These are phyloP conservation scores for Pungitius pungitius DNA, from an alignment of 2,113 vertebrate genomes.

Conservation along the genomic window DNA sequence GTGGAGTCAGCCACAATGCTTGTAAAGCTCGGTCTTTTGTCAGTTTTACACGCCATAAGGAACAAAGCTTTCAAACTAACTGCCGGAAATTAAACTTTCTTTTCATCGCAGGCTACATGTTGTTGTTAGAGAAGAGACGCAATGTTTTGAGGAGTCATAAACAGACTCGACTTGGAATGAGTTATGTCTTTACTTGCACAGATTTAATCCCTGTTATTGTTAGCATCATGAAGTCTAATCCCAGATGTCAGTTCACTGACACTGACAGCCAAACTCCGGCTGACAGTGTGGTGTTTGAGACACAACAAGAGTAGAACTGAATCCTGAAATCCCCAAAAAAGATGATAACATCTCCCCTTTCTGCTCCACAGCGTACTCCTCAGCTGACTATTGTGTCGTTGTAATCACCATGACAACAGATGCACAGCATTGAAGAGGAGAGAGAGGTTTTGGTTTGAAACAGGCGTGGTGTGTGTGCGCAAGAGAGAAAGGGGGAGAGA, in stretches of 20 bases:
- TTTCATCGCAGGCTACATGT: neutral
- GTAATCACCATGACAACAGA: constrained; percentile 56
- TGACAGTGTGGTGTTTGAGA: neutral
- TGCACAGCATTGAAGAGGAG: constrained; percentile 57
- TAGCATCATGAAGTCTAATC: constrained; percentile 17
- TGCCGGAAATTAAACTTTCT: constrained; percentile 26
- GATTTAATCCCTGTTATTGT: constrained; percentile 19
- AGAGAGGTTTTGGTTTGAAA: constrained; percentile 62
- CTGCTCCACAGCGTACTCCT: constrained; percentile 28
- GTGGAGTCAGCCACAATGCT: constrained; percentile 19
- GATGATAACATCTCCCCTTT: constrained; percentile 3
- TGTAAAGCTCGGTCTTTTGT: constrained; percentile 39
- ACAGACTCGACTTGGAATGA: constrained; percentile 19
- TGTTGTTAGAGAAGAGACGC: constrained; percentile 24
- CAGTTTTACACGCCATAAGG: constrained; percentile 34
- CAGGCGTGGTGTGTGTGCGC: constrained; percentile 41
- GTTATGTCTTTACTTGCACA: neutral
- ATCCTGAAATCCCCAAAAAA: too few species aligned
- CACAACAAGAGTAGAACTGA: neutral
- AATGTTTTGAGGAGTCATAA: constrained; percentile 31
- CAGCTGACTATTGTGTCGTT: constrained; percentile 51
- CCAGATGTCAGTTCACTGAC: constrained; percentile 15
- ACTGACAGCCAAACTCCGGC: constrained; percentile 1
- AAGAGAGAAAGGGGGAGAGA: constrained; percentile 22
- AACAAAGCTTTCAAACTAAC: constrained; percentile 13